These are phyloP conservation scores for Coracopsis vasa DNA, from an alignment of 2,113 vertebrate species.

Conservation along the genomic window DNA sequence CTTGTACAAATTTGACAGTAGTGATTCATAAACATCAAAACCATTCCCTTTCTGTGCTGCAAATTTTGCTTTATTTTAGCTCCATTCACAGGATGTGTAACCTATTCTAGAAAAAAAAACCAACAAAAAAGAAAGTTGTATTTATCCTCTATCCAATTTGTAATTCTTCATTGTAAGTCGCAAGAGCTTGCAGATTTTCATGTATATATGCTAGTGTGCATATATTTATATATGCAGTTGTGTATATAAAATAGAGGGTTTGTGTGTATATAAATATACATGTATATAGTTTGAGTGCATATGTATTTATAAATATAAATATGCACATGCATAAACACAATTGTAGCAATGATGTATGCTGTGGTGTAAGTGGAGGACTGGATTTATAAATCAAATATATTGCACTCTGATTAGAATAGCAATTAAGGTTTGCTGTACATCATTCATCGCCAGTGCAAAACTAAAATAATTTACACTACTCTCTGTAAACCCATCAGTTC, in stretches of 20 bases:
- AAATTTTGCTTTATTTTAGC: conserved; percentile 30
- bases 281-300: not conserved
- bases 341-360: not conserved
- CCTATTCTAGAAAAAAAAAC: not conserved
- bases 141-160: not conserved
- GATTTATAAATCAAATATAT: not conserved
- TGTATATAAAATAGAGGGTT: not conserved
- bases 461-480: not conserved
- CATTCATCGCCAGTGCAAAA: not conserved
- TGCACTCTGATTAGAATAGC: not conserved
- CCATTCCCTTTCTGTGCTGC: not conserved
- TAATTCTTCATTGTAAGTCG: not conserved
- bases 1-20: conserved; percentile 55
- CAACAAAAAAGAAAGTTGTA: not conserved
- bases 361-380: not conserved
- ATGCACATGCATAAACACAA: not conserved
- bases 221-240: not conserved
- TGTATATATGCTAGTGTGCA: not conserved
- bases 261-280: not conserved
- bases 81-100: not conserved
- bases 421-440: not conserved
- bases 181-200: not conserved
- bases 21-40: conserved; percentile 68
- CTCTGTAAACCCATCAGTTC: not conserved
- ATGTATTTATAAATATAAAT: not conserved